phyloP scores from a whole-genome alignment of 1,140 invertebrate species.

The Aphis craccivora region DNA sequence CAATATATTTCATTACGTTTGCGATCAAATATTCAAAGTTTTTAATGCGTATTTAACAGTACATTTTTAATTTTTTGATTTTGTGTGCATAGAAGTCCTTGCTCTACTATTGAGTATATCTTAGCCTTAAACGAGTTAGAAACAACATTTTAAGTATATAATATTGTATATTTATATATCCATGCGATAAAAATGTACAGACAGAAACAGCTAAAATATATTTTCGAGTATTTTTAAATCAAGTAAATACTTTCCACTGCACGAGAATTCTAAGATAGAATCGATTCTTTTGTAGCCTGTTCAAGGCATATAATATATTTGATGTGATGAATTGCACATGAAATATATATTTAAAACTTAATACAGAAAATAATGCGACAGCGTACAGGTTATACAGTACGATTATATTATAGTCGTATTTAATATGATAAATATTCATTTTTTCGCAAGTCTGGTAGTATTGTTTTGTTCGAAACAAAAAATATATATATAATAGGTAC shows the following conservation, averaged over 20 bases:
- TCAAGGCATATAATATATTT: background rate
- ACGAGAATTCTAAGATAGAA: background rate
- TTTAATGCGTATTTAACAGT: no score
- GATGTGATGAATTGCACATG: background rate
- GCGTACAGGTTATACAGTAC: background rate
- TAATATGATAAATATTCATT: slow-evolving; percentile 8
- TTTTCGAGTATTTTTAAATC: background rate
- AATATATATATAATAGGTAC: background rate
- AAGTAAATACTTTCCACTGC: background rate
- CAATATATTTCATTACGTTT: no score
- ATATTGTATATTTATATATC: no score
- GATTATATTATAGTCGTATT: no score
- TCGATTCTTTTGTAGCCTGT: background rate
- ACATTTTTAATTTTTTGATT: no score
- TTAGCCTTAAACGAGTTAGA: no score
- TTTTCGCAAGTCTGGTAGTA: background rate
- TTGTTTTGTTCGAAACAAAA: background rate
- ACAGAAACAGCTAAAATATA: background rate
- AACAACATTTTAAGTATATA: no score
- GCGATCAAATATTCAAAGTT: no score
- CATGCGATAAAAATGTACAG: no score
- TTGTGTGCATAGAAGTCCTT: no score
- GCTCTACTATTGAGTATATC: no score
- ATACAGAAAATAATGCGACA: background rate
- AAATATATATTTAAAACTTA: background rate